These are phyloP conservation scores for Hippocampus guttulatus DNA, from an alignment of 2,113 vertebrate species.

Conservation along the genomic window DNA sequence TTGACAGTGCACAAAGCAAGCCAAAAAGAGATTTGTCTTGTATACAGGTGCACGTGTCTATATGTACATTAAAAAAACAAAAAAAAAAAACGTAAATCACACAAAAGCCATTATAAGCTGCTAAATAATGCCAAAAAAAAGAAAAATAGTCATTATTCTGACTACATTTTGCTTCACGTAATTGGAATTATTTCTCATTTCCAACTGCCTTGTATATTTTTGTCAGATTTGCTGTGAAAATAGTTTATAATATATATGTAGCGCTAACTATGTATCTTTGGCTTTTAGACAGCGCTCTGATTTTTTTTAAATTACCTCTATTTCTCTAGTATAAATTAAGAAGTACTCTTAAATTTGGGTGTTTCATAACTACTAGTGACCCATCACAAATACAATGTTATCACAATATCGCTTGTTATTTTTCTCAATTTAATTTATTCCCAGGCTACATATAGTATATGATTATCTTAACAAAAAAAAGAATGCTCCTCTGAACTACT, in stretches of 20 bases:
- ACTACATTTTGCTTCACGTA: constrained; percentile 43
- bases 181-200: constrained; percentile 38
- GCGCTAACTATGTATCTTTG: neutral
- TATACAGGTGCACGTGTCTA: constrained; percentile 41
- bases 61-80: constrained; percentile 49
- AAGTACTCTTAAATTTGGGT: neutral
- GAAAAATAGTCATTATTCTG: constrained; percentile 47
- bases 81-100: constrained; percentile 37
- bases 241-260: constrained; percentile 3
- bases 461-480: constrained; percentile 37
- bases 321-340: neutral
- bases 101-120: constrained; percentile 75
- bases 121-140: constrained; percentile 77
- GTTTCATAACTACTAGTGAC: neutral
- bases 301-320: constrained; percentile 32
- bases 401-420: neutral
- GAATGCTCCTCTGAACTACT: constrained; percentile 44
- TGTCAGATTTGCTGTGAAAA: constrained; percentile 32
- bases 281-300: constrained; percentile 34
- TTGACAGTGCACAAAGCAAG: constrained; percentile 60
- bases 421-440: neutral
- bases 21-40: constrained; percentile 60
- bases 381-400: neutral
- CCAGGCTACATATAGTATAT: neutral
- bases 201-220: constrained; percentile 42